These are phyloP conservation scores for Pseudolaguvia tuberculata DNA, from an alignment of 2,113 vertebrate genomes.

Conservation along the genomic window DNA sequence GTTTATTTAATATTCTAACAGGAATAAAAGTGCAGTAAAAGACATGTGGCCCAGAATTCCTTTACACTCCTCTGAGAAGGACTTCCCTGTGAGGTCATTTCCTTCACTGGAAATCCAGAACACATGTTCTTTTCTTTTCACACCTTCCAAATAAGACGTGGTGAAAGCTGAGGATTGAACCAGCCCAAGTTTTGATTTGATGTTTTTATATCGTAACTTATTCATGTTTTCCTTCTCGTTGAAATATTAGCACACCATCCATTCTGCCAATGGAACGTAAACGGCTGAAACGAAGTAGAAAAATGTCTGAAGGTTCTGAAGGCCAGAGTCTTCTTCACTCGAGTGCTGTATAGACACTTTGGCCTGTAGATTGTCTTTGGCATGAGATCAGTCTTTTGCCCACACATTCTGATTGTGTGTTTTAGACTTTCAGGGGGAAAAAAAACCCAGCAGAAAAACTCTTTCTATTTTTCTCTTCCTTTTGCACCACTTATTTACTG, in stretches of 20 bases:
- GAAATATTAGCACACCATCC: no score
- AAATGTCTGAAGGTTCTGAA: no score
- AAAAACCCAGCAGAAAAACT: slow-evolving; percentile 9
- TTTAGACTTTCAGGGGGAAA: slow-evolving; percentile 30
- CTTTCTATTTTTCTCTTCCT: background rate
- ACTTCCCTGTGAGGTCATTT: slow-evolving; percentile 52
- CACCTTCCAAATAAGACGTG: slow-evolving; percentile 33
- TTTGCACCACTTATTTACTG: background rate
- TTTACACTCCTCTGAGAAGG: slow-evolving; percentile 35
- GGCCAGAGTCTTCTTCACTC: slow-evolving; percentile 16
- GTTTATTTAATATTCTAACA: slow-evolving; percentile 43
- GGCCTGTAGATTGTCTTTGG: slow-evolving; percentile 36
- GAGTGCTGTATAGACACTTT: slow-evolving; percentile 29
- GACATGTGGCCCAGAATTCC: slow-evolving; percentile 32
- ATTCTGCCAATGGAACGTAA: no score
- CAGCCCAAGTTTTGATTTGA: slow-evolving; percentile 16
- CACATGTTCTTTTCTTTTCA: slow-evolving; percentile 39
- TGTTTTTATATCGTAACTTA: background rate
- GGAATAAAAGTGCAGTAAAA: slow-evolving; percentile 37
- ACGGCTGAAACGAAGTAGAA: no score
- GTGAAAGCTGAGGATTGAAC: slow-evolving; percentile 18
- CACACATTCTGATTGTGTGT: slow-evolving; percentile 43
- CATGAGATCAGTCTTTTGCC: slow-evolving; percentile 32
- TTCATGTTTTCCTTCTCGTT: background rate
- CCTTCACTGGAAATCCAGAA: slow-evolving; percentile 46